Base-by-base conservation (phyloP, 2,113 vertebrate species). In the Bombycilla garrulus region DNA sequence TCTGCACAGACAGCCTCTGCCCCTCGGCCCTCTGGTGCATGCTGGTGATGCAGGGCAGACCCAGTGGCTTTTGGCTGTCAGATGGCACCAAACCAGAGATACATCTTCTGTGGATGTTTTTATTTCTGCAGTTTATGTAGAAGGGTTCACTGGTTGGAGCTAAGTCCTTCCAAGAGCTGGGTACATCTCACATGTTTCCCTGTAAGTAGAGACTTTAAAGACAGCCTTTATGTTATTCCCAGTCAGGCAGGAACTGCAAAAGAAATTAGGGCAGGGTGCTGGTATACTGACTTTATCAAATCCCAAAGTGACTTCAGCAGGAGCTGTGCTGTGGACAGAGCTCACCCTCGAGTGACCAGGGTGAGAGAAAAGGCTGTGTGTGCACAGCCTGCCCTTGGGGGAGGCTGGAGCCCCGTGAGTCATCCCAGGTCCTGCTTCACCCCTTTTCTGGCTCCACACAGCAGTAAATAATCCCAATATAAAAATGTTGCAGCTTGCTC, bases 261-360 rank as follows among this genome's bases (percentile, higher is more conserved):
- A 82, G 26, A 24, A 88, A 53, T 66, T 13, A 47, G 47, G 33
- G 47, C 47, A 86, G 3, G 10, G 24, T 71, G 36, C 19, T 64
- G 80, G 10, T 15, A 19, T 4, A 23, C 4, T 47, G 67, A 57
- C 11, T 60, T 73, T 3, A 28, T 29, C 22, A 81, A 78, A 62
- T 24, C 36, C 79, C 51, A 28, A 17, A 61, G n/a, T 0, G 0
- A 25, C 36, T 61, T 62, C 42, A 36, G n/a, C 31, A 33, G 47
- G 17, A 76, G 42, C 17, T 70, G 45, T 51, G 48, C 57, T 38
- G 7, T 1, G 3, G 38, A 3, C 19, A 77, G 64, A 77, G 22
- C 17, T 80, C 1, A 1, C 4, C n/a, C 57, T 54, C 0, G 0
- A 51, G 57, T 3, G 14, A 66, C 10, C 11, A 62, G 72, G 29